Percentiles rank a stretch among this genome's conserved stretches.
Evolutionary conservation across 2,797 vertebrate species (phyloP).

Genomic region (Pangasius sanitwongsei): DNA sequence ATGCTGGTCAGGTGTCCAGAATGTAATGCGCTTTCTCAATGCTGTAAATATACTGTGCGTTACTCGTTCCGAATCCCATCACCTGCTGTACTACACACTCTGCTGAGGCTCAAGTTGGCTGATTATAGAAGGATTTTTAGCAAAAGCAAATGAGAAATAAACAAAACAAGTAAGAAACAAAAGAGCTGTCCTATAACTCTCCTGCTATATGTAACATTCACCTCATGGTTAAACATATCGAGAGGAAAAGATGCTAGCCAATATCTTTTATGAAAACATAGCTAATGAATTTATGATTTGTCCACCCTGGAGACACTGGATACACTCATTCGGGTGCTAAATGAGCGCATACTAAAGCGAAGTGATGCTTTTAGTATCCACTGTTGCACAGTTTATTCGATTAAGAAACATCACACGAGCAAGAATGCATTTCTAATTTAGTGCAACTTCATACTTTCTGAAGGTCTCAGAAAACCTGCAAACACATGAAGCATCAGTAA

Average conservation of each 20-base stretch:
- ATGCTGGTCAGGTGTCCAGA: not conserved
- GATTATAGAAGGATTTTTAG: not conserved
- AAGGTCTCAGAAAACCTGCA: slow-evolving; percentile 8
- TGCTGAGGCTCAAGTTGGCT: not conserved
- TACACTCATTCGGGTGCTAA: not conserved
- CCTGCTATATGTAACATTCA: not conserved
- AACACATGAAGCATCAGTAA: slow-evolving; percentile 9
- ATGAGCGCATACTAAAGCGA: not conserved
- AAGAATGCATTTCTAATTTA: not conserved
- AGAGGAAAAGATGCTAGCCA: not conserved
- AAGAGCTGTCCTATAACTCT: not conserved
- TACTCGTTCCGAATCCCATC: not conserved
- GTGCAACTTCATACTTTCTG: not conserved
- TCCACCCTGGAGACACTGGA: not conserved
- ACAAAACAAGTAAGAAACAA: not conserved
- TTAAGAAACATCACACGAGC: slow-evolving; percentile 5
- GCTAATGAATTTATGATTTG: not conserved
- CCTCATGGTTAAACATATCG: not conserved
- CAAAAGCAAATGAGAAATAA: not conserved
- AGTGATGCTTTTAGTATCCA: not conserved
- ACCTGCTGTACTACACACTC: not conserved
- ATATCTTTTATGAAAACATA: not conserved
- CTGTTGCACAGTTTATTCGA: not conserved
- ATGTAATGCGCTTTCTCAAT: not conserved
- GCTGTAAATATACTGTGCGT: not conserved